Base-by-base conservation (phyloP, 2,113 vertebrate genomes). In the Carassius gibelio region DNA sequence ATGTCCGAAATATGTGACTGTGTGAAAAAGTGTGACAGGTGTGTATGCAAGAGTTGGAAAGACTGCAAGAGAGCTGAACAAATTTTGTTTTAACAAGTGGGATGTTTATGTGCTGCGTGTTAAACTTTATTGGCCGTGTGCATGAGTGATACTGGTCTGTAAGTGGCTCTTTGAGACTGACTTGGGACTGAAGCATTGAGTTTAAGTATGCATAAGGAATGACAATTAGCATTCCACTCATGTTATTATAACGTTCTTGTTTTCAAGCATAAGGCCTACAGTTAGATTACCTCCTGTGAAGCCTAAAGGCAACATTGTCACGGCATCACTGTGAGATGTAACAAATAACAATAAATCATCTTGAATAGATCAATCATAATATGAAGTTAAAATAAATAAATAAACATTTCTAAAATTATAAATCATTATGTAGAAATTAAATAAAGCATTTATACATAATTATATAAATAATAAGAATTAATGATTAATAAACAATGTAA, bases 191-290 rank as follows among this genome's bases (percentile, higher is more conserved):
- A 64, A 85, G 50, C 84, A 84, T 86, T 89, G 91, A 64, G 64
- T 91, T 93, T 89, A 62, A 88, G 87, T 92, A 89, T 86, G 85
- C 61, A 42, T 87, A 90, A 81, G 36, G 61, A 91, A 74, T 87
- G 89, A 90, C 38, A 87, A 91, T 89, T 89, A 86, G 82, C 87
- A 85, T 89, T 92, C 83, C 91, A 90, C 88, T 93, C 83, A 86
- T 82, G 57, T 87, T 91, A 84, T 89, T 89, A 90, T 89, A 86
- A 86, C 88, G 88, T 84, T 80, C 81, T 88, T 87, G 87, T 84
- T 83, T 85, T 52, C 90, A 87, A 88, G 90, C 87, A 80, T 80
- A 62, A 34, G 30, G 72, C 78, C 85, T 85, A 71, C 83, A 38
- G 82, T 79, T 76, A 83, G 62, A 68, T 68, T 34, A 34, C 26